phyloP scores from a whole-genome alignment of 2,113 vertebrate genomes.

The Plestiodon gilberti region DNA sequence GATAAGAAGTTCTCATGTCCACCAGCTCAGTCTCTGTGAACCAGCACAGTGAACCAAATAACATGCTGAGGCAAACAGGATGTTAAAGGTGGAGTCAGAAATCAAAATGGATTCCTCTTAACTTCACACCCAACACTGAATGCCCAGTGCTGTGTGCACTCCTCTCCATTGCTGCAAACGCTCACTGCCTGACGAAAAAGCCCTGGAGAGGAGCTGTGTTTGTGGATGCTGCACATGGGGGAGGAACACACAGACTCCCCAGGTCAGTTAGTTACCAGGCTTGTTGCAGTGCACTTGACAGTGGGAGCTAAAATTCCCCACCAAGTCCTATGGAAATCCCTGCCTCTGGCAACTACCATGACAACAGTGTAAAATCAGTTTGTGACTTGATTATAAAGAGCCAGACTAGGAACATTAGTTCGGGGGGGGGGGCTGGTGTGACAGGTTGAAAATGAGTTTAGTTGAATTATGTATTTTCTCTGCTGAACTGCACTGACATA shows the following conservation, averaged over 20 bases:
- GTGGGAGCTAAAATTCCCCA: neutral
- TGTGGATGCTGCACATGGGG: neutral
- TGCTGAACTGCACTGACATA: neutral
- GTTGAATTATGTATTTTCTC: neutral
- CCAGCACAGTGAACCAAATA: too few relatives aligned
- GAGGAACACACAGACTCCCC: neutral
- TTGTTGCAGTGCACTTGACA: neutral
- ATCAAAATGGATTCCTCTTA: too few relatives aligned
- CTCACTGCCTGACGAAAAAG: neutral
- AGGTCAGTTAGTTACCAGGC: neutral
- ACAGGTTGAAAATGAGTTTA: neutral
- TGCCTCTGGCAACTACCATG: neutral
- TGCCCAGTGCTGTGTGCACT: neutral
- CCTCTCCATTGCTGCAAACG: neutral
- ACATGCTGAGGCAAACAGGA: too few relatives aligned
- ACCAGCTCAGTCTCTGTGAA: too few relatives aligned
- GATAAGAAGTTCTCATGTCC: too few relatives aligned
- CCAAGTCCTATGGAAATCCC: neutral
- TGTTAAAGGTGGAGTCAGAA: too few relatives aligned
- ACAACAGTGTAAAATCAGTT: neutral
- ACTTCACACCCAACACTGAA: neutral
- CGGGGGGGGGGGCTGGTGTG: neutral
- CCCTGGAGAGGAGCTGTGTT: neutral
- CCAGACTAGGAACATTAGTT: neutral
- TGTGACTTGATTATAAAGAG: neutral